phyloP scores from a whole-genome alignment of 1,140 invertebrate genomes.

The Lasaia peninsularis region DNA sequence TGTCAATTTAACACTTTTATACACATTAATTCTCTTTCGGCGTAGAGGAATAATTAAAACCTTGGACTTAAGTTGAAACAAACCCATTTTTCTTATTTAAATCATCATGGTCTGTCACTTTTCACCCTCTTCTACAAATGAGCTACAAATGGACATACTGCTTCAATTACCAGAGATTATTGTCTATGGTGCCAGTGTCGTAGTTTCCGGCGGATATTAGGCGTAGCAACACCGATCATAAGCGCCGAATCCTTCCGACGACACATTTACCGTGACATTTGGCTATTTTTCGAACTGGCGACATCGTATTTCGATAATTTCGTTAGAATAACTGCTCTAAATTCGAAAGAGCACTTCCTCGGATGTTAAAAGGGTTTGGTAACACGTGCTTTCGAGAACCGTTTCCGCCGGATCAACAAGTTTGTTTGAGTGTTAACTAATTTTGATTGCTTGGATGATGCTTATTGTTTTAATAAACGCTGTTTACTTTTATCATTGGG shows the following conservation, averaged over 20 bases:
- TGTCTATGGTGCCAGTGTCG: conserved; percentile 43
- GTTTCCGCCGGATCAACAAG: conserved; percentile 60
- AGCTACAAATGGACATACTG: conserved; percentile 60
- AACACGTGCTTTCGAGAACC: conserved; percentile 43
- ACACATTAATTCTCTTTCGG: too few relatives aligned
- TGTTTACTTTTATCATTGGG: conserved; percentile 12
- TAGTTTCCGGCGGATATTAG: conserved; percentile 69
- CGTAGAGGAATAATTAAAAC: too few relatives aligned
- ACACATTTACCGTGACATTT: conserved; percentile 57
- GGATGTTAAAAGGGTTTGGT: conserved; percentile 27
- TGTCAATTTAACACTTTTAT: too few relatives aligned
- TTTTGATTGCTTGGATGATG: conserved; percentile 56
- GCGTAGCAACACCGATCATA: conserved; percentile 37
- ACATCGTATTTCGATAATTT: conserved; percentile 2
- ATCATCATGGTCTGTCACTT: background rate
- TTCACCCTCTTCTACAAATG: conserved; percentile 32
- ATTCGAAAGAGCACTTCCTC: conserved; percentile 17
- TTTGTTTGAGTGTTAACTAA: conserved; percentile 55
- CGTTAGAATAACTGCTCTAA: conserved; percentile 5
- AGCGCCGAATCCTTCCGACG: conserved; percentile 56
- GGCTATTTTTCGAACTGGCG: conserved; percentile 33
- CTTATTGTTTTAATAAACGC: conserved; percentile 43
- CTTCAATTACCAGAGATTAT: conserved; percentile 68
- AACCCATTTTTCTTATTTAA: too few relatives aligned
- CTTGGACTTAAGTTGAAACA: too few relatives aligned